Evolutionary conservation across 2,888 invertebrate species (phyloP).

Genomic region (Aelia acuminata): DNA sequence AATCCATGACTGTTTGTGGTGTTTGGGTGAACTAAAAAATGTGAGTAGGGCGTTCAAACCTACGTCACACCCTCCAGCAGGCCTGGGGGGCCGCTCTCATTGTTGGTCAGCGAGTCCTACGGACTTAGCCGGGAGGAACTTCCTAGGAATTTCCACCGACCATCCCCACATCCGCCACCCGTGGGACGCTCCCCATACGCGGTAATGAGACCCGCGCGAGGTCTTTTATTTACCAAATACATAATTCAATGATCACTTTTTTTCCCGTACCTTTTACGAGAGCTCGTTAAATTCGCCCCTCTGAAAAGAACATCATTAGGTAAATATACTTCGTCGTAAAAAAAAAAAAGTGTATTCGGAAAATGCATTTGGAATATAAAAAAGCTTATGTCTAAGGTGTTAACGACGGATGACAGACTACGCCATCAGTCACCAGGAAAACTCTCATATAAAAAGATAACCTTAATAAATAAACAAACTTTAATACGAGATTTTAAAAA

Average conservation of each 20-base stretch:
- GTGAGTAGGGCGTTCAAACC: too few species aligned
- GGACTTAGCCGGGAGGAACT: too few species aligned
- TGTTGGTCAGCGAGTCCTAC: too few species aligned
- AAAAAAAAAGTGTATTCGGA: neutral
- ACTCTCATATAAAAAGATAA: neutral
- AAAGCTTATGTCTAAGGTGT: neutral
- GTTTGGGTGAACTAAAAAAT: too few species aligned
- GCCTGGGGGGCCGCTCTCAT: too few species aligned
- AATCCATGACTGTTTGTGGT: too few species aligned
- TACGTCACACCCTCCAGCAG: too few species aligned
- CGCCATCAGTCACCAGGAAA: neutral
- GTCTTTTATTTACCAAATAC: slow-evolving; percentile 25
- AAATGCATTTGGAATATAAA: neutral
- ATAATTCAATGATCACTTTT: slow-evolving; percentile 8
- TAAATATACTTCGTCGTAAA: neutral
- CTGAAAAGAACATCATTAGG: neutral
- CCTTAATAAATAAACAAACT: neutral
- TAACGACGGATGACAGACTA: neutral
- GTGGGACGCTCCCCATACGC: too few species aligned
- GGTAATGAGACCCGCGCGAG: too few species aligned
- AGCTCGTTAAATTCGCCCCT: neutral
- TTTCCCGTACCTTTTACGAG: neutral
- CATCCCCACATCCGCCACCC: too few species aligned
- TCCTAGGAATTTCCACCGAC: too few species aligned
- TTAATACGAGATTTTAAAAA: neutral